These are phyloP conservation scores for Nothocercus nigrocapillus DNA, from an alignment of 2,113 vertebrate species.

Conservation along the genomic window DNA sequence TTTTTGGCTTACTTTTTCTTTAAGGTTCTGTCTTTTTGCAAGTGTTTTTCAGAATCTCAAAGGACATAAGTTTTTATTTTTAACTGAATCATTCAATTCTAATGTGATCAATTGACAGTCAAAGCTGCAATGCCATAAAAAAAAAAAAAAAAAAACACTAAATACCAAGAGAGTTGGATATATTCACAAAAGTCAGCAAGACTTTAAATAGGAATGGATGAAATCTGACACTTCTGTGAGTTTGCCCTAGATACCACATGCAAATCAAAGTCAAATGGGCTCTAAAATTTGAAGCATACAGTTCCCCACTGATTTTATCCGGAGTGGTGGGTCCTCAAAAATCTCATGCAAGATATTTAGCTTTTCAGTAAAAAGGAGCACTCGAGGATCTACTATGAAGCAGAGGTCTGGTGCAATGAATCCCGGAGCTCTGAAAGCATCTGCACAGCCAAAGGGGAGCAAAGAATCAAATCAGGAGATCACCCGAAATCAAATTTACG, in stretches of 20 bases:
- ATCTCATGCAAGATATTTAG: neutral
- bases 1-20: neutral
- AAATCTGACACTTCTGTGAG: constrained; percentile 13
- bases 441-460: neutral
- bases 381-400: neutral
- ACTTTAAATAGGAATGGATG: neutral
- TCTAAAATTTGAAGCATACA: neutral
- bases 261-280: constrained; percentile 46
- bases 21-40: neutral
- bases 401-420: rapidly evolving
- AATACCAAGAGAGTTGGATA: constrained; percentile 40
- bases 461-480: neutral
- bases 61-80: constrained; percentile 4
- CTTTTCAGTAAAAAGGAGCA: neutral
- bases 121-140: neutral
- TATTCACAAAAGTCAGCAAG: neutral
- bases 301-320: neutral
- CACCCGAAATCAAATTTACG: rapidly evolving
- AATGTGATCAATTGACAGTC: constrained; percentile 1
- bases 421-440: neutral
- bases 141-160: constrained; percentile 10
- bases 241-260: constrained; percentile 40
- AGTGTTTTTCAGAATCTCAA: neutral
- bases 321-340: neutral
- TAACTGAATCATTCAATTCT: neutral